phyloP scores from a whole-genome alignment of 2,113 vertebrate genomes.

The Albula goreensis region DNA sequence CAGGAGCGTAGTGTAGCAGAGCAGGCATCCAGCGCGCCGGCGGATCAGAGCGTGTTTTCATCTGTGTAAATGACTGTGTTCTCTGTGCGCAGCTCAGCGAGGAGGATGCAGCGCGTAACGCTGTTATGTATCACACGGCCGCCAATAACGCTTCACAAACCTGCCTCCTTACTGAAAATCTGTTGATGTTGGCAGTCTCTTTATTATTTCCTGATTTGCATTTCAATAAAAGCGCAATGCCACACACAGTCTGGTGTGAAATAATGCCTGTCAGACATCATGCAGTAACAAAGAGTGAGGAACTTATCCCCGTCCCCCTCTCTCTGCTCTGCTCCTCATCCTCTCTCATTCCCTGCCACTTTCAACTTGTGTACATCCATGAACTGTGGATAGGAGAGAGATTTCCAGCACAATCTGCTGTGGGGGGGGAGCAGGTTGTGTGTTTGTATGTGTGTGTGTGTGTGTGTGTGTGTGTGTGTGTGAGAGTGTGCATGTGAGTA shows the following conservation, averaged over 20 bases:
- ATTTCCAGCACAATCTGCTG: neutral
- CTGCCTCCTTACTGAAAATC: constrained; percentile 18
- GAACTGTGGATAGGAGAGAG: neutral
- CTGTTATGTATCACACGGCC: neutral
- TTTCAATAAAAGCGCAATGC: constrained; percentile 16
- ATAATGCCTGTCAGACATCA: constrained; percentile 20
- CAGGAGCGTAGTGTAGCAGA: neutral
- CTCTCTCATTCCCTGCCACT: neutral
- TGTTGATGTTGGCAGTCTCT: constrained; percentile 16
- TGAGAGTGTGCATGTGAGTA: neutral
- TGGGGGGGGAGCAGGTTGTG: neutral
- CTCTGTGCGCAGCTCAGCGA: neutral
- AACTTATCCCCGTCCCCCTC: neutral
- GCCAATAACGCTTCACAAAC: neutral
- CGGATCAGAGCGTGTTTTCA: constrained; percentile 10
- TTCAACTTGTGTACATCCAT: neutral
- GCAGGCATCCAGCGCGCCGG: no score
- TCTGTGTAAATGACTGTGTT: constrained; percentile 21
- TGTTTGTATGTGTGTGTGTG: no score
- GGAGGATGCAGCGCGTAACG: constrained; percentile 4
- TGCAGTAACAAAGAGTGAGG: constrained; percentile 10
- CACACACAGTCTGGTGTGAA: neutral
- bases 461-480: neutral
- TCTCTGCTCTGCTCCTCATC: neutral
- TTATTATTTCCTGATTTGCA: constrained; percentile 31